A percentile compares a stretch with the other conserved stretches of the same genome.
These are phyloP conservation scores for Misgurnus anguillicaudatus DNA, from an alignment of 2,113 vertebrate species.

Conservation along the genomic window DNA sequence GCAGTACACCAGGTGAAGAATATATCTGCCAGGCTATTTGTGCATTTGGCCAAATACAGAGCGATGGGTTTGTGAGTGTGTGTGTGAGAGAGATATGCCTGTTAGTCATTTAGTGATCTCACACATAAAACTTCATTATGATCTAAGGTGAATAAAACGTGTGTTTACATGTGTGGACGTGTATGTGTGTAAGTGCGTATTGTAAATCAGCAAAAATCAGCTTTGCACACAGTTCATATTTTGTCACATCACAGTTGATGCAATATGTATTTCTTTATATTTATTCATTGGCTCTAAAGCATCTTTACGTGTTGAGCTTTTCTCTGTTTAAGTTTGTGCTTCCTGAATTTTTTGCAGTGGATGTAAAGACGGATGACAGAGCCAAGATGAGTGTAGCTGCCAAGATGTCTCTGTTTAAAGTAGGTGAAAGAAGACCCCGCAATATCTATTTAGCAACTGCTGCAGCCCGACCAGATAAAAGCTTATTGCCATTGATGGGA, in stretches of 20 bases:
- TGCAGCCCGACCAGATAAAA: conserved; percentile 42
- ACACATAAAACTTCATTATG: conserved; percentile 4
- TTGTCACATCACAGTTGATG: neutral
- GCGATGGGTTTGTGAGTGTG: neutral
- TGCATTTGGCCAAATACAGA: neutral
- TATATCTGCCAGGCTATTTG: conserved; percentile 9
- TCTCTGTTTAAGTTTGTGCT: neutral
- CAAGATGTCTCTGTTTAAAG: conserved; percentile 84
- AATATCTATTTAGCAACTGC: conserved; percentile 21
- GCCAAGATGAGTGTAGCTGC: conserved; percentile 80
- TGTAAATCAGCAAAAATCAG: neutral
- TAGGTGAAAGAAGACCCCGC: conserved; percentile 50
- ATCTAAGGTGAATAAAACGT: neutral
- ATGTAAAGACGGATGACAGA: conserved; percentile 76
- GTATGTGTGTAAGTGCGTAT: neutral
- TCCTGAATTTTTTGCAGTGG: conserved; percentile 57
- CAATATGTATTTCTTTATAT: neutral
- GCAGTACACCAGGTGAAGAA: conserved; percentile 11
- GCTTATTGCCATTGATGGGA: conserved; percentile 36
- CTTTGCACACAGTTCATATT: neutral
- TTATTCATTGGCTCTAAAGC: neutral
- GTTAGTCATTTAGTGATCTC: conserved; percentile 27
- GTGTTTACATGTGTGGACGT: conserved; percentile 6
- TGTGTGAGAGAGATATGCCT: neutral
- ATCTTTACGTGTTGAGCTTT: neutral